Conservation (phyloP, 2,888 invertebrate genomes). For the Agrochola lota region DNA sequence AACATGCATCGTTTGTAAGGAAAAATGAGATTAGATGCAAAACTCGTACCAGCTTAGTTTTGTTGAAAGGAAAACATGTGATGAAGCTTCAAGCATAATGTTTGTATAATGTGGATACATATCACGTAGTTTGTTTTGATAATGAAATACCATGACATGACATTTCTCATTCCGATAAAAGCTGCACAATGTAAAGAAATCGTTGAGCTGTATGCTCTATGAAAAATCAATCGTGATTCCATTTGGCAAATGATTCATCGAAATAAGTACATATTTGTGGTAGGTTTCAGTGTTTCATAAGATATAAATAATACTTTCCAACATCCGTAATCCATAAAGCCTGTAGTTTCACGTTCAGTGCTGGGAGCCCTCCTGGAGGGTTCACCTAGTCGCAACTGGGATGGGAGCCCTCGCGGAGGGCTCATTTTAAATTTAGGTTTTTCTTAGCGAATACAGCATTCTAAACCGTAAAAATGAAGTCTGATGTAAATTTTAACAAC, state of each 20-base stretch:
- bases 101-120: slow-evolving; percentile 56
- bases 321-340: background rate
- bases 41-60: slow-evolving; percentile 42
- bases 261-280: slow-evolving; percentile 47
- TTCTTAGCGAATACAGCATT: too few species aligned
- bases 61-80: slow-evolving; percentile 31
- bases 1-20: slow-evolving; percentile 39
- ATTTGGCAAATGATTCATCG: slow-evolving; percentile 28
- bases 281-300: slow-evolving; percentile 9
- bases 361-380: too few species aligned
- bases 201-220: background rate
- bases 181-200: slow-evolving; percentile 10
- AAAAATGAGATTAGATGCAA: slow-evolving; percentile 30
- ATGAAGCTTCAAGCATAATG: slow-evolving; percentile 59
- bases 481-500: too few species aligned
- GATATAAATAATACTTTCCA: background rate
- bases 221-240: slow-evolving; percentile 35
- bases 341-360: background rate
- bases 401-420: too few species aligned
- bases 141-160: slow-evolving; percentile 62
- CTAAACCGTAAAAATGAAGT: too few species aligned
- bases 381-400: too few species aligned
- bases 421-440: too few species aligned
- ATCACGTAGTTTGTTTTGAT: slow-evolving; percentile 50
- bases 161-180: slow-evolving; percentile 43